Base-by-base conservation (phyloP, 1,140 invertebrate genomes). In the Drosophila sproati region DNA sequence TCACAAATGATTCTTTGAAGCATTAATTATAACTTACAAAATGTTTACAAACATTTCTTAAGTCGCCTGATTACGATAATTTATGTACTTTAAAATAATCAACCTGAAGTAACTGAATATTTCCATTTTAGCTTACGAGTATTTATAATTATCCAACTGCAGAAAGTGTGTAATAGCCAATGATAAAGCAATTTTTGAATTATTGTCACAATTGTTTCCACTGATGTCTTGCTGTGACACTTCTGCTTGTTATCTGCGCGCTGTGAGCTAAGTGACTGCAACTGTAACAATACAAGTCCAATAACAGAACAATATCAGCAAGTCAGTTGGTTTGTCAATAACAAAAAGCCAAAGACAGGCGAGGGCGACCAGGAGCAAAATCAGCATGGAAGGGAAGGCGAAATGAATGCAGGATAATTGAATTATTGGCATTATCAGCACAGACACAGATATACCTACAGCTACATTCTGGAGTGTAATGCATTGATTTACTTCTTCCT, bases 361-460 rank as follows among this genome's bases (percentile, higher is more conserved):
- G 35, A 56, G 20, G 20, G 20, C 20, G 29, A 50, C 8, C 51
- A 64, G 56, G 41, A 73, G 55, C 34, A 10, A 10, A 37, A 57
- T 50, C 48, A 68, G 59, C 28, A 32, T 29, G 45, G 56, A 48
- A 52, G 66, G 34, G 61, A 20, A 20, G 20, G 20, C 20, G 47
- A 45, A 64, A 60, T 39, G 69, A 69, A 74, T 70, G 72, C 70
- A 20, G 63, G 77, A 82, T 73, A 86, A 87, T 87, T 82, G 82
- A 82, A 88, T 86, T 87, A 86, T 86, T 86, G 82, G 68, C 72
- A 79, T 77, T 82, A 86, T 82, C 82, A 87, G 68, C 20, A 20
- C 20, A 20, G 20, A 1, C 20, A 20, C 20, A 20, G 20, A 20
- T 20, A 20, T 20, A 20, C 20, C 20, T 20, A 20, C 20, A 56